Evolutionary conservation across 2,888 invertebrate species (phyloP), one percentile per base, ranked within the genome.

Genomic region (Plemyria rubiginata): DNA sequence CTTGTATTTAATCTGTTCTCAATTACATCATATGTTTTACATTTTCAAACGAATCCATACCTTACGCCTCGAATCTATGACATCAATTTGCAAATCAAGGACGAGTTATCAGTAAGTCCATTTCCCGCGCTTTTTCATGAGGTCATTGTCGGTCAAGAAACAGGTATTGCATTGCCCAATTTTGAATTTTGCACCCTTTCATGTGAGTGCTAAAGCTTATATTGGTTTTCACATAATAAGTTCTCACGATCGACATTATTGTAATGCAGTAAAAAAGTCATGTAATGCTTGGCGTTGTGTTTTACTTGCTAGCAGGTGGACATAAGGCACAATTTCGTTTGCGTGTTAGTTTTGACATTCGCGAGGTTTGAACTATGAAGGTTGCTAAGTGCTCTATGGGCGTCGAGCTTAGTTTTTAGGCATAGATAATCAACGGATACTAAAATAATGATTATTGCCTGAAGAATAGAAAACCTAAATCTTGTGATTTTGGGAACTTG

Each of bases 111-210:
- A 74, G 73, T 77, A 59, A 68, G 55, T 62, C 50, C 60, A 62
- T 82, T 85, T 84, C 84, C 84, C 85, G 81, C 86, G 84, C 85
- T 85, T 87, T 84, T 87, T 85, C 81, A 82, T 79, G 81, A 86
- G 88, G 87, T 88, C 86, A 88, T 78, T 86, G 83, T 82, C 88
- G 88, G 88, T 87, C 88, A 87, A 73, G 75, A 80, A 87, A 87
- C 88, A 88, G 88, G 88, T 88, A 87, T 85, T 80, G 50, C 36
- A 55, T 55, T 58, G 5, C 4, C 0, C 1, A 8, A 8, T 60
- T 70, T 48, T 36, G 3, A 9, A 80, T 68, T 73, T 56, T 41
- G 4, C 52, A 65, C 73, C 67, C 69, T 76, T 78, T 13, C 0
- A 0, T 0, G 0, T 5, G 0, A 0, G 0, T 0, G 0, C 0